Percentiles rank a stretch among this genome's conserved stretches.
These are phyloP conservation scores for Exocentrus adspersus DNA, from an alignment of 2,888 invertebrate genomes.

Conservation along the genomic window DNA sequence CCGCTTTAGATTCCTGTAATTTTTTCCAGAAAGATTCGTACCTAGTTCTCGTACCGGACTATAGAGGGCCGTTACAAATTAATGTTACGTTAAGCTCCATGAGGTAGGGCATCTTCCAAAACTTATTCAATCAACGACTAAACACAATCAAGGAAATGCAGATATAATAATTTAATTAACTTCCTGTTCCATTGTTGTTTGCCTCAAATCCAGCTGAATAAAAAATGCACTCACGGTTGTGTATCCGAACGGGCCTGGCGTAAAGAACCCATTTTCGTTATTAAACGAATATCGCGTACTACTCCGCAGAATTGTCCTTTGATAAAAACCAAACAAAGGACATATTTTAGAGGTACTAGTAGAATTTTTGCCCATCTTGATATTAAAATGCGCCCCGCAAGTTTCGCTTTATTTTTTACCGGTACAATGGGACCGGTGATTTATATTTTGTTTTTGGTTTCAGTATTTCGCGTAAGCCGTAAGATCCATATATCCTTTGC, in stretches of 20 bases:
- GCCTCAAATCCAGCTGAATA: no score
- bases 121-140: no score
- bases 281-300: constrained; percentile 11
- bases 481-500: neutral
- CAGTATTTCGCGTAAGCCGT: neutral
- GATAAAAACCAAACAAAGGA: constrained; percentile 20
- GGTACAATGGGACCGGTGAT: constrained; percentile 12
- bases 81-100: no score
- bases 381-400: constrained; percentile 24
- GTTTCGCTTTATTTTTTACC: constrained; percentile 2
- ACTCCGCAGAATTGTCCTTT: constrained; percentile 4
- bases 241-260: neutral
- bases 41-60: no score
- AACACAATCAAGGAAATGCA: no score
- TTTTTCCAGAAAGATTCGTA: no score
- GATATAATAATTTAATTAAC: no score
- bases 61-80: no score
- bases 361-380: constrained; percentile 23
- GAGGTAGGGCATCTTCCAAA: no score
- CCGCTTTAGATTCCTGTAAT: no score
- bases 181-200: no score
- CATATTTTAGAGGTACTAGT: constrained; percentile 16
- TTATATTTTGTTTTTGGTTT: constrained; percentile 15
- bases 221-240: neutral
- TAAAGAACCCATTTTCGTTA: constrained; percentile 8